Conservation (phyloP, 2,888 invertebrate species). For the Pristionchus japonicus region DNA sequence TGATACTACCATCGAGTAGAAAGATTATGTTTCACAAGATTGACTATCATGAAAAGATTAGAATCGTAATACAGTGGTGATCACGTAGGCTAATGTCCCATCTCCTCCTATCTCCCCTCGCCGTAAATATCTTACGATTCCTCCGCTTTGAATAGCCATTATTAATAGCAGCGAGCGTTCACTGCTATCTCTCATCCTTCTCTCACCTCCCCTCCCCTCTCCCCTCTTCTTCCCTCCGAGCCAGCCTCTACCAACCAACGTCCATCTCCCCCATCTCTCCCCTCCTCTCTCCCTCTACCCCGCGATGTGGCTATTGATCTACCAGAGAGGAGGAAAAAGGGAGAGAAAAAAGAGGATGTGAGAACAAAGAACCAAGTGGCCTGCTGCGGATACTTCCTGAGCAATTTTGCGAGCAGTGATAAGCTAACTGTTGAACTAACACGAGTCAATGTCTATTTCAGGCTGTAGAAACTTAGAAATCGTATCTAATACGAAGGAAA, state of each 20-base stretch:
- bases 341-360: neutral
- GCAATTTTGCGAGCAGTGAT: too few species aligned
- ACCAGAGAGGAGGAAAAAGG: neutral
- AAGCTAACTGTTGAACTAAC: neutral
- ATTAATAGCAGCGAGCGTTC: neutral
- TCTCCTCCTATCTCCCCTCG: neutral
- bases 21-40: neutral
- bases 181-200: neutral
- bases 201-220: neutral
- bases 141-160: neutral
- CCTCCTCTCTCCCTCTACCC: neutral
- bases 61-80: neutral
- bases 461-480: neutral
- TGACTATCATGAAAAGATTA: neutral
- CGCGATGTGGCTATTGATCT: neutral
- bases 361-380: neutral
- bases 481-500: neutral
- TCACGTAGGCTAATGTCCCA: neutral
- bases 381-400: too few species aligned
- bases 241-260: conserved; percentile 15
- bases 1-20: neutral
- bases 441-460: neutral
- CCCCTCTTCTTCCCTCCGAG: neutral
- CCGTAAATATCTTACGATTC: conserved; percentile 1
- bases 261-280: neutral